These are phyloP conservation scores for Zonotrichia leucophrys DNA, from an alignment of 2,113 vertebrate genomes.

Conservation along the genomic window DNA sequence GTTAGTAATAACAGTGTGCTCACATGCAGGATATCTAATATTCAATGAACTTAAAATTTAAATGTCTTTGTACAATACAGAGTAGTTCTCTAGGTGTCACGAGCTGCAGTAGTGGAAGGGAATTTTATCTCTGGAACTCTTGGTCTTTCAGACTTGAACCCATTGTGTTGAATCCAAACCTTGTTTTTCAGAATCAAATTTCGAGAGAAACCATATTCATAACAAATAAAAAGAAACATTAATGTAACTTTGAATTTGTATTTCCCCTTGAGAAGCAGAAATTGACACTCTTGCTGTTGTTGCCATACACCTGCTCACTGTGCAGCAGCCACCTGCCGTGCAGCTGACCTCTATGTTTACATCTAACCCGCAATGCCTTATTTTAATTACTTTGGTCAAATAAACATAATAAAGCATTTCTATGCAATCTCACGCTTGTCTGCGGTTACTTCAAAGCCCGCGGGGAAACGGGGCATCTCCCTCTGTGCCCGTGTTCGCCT, in stretches of 20 bases:
- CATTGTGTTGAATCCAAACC: not conserved
- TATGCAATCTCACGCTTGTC: not conserved
- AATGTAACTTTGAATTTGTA: not conserved
- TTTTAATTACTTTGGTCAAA: not conserved
- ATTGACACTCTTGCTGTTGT: not conserved
- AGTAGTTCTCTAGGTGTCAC: not conserved
- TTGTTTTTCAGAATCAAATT: rapidly evolving
- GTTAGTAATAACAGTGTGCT: not conserved
- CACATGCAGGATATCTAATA: not conserved
- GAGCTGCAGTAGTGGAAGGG: not conserved
- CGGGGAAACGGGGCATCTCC: rapidly evolving
- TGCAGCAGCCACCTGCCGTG: not conserved
- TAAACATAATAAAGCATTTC: slow-evolving; percentile 24
- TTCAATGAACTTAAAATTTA: not conserved
- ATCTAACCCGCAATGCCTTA: not conserved
- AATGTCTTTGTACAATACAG: not conserved
- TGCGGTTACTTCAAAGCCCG: not conserved
- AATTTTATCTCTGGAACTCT: not conserved
- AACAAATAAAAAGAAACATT: not conserved
- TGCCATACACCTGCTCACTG: not conserved
- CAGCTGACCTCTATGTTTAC: not conserved
- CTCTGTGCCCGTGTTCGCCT: rapidly evolving
- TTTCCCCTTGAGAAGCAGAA: not conserved
- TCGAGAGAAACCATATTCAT: not conserved
- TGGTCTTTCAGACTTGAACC: not conserved